Evolutionary conservation across 2,113 vertebrate genomes (phyloP).

Genomic region (Oreochromis aureus): DNA sequence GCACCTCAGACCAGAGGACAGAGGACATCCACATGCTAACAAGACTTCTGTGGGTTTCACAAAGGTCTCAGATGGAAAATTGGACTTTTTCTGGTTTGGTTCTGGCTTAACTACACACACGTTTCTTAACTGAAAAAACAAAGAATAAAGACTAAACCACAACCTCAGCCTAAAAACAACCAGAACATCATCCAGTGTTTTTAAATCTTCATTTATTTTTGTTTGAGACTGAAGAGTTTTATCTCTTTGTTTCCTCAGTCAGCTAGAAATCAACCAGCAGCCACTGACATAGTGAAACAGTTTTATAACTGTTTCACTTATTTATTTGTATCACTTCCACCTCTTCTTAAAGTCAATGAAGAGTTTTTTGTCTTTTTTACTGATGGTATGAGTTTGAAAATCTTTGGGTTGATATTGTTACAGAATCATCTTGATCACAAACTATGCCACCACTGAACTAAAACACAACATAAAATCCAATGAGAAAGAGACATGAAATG

Average conservation of each 20-base stretch:
- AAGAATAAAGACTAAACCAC: neutral
- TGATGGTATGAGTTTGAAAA: neutral
- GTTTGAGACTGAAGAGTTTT: neutral
- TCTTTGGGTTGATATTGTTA: neutral
- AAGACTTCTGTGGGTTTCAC: no score
- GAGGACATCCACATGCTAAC: no score
- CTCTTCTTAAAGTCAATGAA: neutral
- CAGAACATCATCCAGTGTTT: fast-evolving
- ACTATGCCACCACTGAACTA: neutral
- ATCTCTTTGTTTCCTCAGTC: fast-evolving
- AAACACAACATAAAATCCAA: fast-evolving
- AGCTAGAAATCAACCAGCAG: no score
- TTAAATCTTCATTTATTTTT: neutral
- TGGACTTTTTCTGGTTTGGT: no score
- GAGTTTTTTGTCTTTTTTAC: neutral
- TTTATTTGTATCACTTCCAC: neutral
- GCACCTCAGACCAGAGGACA: no score
- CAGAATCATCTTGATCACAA: neutral
- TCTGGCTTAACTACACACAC: no score
- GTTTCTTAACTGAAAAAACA: no score
- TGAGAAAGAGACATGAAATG: neutral
- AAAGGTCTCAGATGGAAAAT: no score
- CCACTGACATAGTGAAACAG: no score
- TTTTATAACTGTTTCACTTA: no score
- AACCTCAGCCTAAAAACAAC: neutral